Conservation (phyloP, 2,113 vertebrate genomes). For the Halichoerus grypus region DNA sequence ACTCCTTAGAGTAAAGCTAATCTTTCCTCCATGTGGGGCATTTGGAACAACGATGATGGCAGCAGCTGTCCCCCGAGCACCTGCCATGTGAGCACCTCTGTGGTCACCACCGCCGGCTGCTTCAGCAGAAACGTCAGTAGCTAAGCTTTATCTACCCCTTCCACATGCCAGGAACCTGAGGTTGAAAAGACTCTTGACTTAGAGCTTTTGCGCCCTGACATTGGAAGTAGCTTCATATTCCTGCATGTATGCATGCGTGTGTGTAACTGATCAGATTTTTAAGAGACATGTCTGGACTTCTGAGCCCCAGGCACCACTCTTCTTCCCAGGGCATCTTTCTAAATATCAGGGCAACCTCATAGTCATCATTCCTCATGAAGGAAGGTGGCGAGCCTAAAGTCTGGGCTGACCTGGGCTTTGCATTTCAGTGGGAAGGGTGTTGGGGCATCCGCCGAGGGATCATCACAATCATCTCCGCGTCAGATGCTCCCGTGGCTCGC, state of each 20-base stretch:
- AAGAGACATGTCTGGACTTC: not conserved
- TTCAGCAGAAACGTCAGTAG: not conserved
- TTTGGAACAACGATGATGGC: not conserved
- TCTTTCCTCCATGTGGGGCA: not conserved
- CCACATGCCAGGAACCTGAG: not conserved
- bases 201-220: not conserved
- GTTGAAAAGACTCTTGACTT: not conserved
- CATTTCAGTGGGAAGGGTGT: not conserved
- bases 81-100: not conserved
- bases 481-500: not conserved
- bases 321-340: not conserved
- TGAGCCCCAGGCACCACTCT: not conserved
- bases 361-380: not conserved
- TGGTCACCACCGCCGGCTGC: no score
- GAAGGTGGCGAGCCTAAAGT: not conserved
- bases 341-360: not conserved
- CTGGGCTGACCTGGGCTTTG: not conserved
- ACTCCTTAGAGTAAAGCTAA: not conserved
- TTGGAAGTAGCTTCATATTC: not conserved
- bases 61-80: not conserved
- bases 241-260: not conserved
- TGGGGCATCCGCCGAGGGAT: fast-evolving
- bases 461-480: fast-evolving
- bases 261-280: not conserved
- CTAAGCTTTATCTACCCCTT: not conserved